These are phyloP conservation scores for Meiosimyza platycephala DNA, from an alignment of 2,888 invertebrate species.

Conservation along the genomic window DNA sequence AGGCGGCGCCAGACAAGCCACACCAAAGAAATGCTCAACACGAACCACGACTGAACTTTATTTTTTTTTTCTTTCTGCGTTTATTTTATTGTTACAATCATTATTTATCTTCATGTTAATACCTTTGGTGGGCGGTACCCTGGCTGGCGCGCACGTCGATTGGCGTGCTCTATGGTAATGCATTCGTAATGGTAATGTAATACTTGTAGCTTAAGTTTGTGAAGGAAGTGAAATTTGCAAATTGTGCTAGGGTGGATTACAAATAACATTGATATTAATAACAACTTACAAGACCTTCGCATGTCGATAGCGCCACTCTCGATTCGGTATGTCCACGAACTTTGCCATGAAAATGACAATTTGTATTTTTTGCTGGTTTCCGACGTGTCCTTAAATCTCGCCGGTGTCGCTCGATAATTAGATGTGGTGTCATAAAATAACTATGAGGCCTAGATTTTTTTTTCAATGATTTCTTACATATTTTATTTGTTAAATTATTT, in stretches of 20 bases:
- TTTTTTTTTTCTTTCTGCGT: conserved; percentile 16
- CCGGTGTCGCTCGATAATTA: conserved; percentile 78
- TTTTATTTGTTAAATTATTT: neutral
- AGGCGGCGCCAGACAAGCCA: conserved; percentile 26
- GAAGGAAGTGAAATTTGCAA: neutral
- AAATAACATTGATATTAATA: neutral
- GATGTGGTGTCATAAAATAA: conserved; percentile 75
- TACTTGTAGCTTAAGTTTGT: too few species aligned
- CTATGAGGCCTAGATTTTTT: conserved; percentile 71
- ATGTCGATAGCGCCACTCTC: conserved; percentile 82
- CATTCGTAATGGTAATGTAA: too few species aligned
- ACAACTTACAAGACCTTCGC: conserved; percentile 83
- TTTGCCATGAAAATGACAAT: conserved; percentile 84
- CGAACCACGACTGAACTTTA: conserved; percentile 37
- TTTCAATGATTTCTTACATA: neutral
- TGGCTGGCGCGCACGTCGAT: neutral
- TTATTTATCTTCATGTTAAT: conserved; percentile 17
- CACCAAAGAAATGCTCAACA: conserved; percentile 32
- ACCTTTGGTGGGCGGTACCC: conserved; percentile 15
- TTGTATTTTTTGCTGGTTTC: conserved; percentile 69
- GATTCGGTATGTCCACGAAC: conserved; percentile 78
- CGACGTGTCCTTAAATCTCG: conserved; percentile 70
- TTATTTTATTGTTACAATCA: conserved; percentile 22
- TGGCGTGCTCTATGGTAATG: too few species aligned
- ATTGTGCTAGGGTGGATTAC: neutral